Base-by-base conservation (phyloP, 1,140 invertebrate species). In the Zophobas morio region DNA sequence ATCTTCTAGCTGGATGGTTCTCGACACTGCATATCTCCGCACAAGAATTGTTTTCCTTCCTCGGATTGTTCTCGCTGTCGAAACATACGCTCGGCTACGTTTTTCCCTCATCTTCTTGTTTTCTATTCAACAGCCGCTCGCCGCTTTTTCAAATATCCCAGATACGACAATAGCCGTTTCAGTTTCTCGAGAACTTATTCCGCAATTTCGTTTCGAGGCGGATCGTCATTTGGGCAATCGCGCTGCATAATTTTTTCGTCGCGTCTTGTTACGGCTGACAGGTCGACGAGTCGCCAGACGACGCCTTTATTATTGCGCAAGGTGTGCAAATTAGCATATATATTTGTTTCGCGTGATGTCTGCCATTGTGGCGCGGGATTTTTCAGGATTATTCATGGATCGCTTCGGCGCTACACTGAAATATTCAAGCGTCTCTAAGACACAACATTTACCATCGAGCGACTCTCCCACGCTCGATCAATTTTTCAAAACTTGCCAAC, bases 11-110 rank as follows among this genome's bases (percentile, higher is more conserved):
- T 54, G 71, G 71, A 35, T 73, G 71, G 54, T 54, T 73, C 71
- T 40, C 71, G 71, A 73, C 71, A 73, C 51, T 73, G 71, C 33
- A 73, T 56, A 54, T 73, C 71, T 47, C 71, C 71, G 71, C 71
- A 66, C 39, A 73, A 42, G 71, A 73, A 73, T 73, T 73, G 71
- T 73, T 73, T 73, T 73, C 71, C 71, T 73, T 73, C 54, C 71
- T 34, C 36, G 56, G 71, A 73, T 73, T 73, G 71, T 73, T 73
- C 71, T 53, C 71, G 39, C 54, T 42, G 71, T 56, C 56, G 39
- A 56, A 73, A 73, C 71, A 73, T 73, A 73, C 71, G 71, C 71
- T 73, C 42, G 33, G 71, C 71, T 73, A 6, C 49, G 71, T 73
- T 73, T 56, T 54, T 53, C 54, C 39, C 39, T 73, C 39, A 32